phyloP scores from a whole-genome alignment of 2,113 vertebrate species.

The Microtus montanus region DNA sequence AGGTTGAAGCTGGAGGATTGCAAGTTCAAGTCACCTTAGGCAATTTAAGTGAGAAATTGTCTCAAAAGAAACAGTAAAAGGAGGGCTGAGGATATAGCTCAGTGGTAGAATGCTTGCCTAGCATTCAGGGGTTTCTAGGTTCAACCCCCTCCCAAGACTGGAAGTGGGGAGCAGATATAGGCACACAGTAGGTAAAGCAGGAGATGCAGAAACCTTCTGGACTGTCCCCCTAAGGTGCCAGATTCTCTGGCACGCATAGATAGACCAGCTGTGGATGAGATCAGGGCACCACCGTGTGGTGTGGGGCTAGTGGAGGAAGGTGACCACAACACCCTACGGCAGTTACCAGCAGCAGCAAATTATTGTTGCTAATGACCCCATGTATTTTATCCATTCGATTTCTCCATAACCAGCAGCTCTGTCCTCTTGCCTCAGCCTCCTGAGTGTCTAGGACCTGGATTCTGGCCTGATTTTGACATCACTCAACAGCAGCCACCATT shows the following conservation, averaged over 20 bases:
- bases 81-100: too few species aligned
- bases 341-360: background rate
- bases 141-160: background rate
- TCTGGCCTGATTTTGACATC: background rate
- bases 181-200: background rate
- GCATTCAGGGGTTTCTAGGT: too few species aligned
- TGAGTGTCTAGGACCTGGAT: background rate
- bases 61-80: background rate
- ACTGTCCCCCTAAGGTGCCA: rapidly evolving
- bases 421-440: background rate
- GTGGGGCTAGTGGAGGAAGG: background rate
- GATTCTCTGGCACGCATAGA: background rate
- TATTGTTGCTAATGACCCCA: background rate
- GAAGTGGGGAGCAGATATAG: background rate
- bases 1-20: background rate
- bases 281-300: rapidly evolving
- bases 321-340: too few species aligned
- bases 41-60: background rate
- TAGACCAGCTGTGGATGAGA: background rate
- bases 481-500: background rate
- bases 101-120: background rate
- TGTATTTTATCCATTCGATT: background rate
- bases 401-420: background rate
- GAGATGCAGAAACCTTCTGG: background rate
- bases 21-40: background rate